Conservation (phyloP, 2,888 invertebrate species). For the Deilephila elpenor region DNA sequence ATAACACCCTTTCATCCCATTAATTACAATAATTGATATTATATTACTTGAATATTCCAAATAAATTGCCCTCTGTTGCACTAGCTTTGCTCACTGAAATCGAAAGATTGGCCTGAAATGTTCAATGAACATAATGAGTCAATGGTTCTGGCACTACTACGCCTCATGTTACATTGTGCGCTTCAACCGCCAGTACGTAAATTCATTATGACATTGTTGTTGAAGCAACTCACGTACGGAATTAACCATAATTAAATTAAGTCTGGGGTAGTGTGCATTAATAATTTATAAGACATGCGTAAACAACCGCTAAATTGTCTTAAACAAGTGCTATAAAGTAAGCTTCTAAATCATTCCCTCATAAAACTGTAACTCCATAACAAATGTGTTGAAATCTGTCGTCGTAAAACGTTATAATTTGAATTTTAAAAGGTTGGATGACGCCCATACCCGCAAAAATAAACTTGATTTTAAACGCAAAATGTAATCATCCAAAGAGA, state of each 20-base stretch:
- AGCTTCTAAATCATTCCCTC: not conserved
- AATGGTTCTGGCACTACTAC: constrained; percentile 49
- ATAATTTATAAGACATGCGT: constrained; percentile 29
- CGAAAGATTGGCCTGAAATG: constrained; percentile 61
- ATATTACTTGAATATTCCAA: not conserved
- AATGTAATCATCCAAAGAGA: constrained; percentile 49
- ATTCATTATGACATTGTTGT: constrained; percentile 46
- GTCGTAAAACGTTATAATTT: not conserved
- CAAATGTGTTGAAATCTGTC: constrained; percentile 2
- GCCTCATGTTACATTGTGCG: constrained; percentile 44
- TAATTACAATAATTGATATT: not conserved
- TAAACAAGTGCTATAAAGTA: not conserved
- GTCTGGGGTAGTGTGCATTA: constrained; percentile 31
- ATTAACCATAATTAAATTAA: constrained; percentile 33
- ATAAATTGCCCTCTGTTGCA: not conserved
- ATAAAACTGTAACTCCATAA: not conserved
- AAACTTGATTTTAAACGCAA: constrained; percentile 52
- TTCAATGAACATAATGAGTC: constrained; percentile 58
- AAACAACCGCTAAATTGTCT: not conserved
- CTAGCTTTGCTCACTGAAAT: constrained; percentile 57
- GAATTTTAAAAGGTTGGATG: constrained; percentile 46
- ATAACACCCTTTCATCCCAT: not conserved
- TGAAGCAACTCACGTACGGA: constrained; percentile 37
- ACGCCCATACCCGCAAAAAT: constrained; percentile 37
- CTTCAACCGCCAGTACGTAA: constrained; percentile 43